Percentiles rank a stretch among this genome's conserved stretches.
These are phyloP conservation scores for Notocelia uddmanniana DNA, from an alignment of 2,888 invertebrate genomes.

Conservation along the genomic window DNA sequence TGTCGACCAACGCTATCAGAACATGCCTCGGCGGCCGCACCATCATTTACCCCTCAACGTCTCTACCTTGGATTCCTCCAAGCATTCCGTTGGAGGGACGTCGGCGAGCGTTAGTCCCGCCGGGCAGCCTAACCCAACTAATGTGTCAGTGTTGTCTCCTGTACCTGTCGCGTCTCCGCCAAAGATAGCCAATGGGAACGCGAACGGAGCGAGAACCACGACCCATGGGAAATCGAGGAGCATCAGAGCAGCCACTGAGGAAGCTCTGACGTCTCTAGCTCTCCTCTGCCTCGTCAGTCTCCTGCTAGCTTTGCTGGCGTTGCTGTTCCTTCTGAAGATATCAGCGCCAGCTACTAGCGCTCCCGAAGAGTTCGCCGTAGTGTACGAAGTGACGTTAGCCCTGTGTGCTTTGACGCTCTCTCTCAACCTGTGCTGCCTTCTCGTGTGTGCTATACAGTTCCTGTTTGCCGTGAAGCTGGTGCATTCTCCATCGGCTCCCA, in stretches of 20 bases:
- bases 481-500: constrained; percentile 93
- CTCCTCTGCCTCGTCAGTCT: constrained; percentile 94
- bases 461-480: constrained; percentile 96
- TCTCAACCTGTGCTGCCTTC: constrained; percentile 94
- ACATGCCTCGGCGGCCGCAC: constrained; percentile 86
- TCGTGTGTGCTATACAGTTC: constrained; percentile 97
- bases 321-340: constrained; percentile 94
- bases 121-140: constrained; percentile 64
- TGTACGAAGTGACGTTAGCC: constrained; percentile 96
- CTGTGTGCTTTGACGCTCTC: constrained; percentile 95
- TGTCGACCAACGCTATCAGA: constrained; percentile 85
- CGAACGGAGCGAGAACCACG: constrained; percentile 79
- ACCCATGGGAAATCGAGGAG: constrained; percentile 68
- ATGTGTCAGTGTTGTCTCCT: constrained; percentile 51
- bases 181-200: constrained; percentile 83
- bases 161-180: constrained; percentile 74
- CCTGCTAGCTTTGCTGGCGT: constrained; percentile 92
- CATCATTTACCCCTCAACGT: constrained; percentile 89
- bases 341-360: constrained; percentile 88
- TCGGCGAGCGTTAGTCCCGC: constrained; percentile 86
- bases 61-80: constrained; percentile 88
- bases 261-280: constrained; percentile 94
- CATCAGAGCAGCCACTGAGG: constrained; percentile 82
- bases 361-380: constrained; percentile 93
- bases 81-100: constrained; percentile 87